A percentile compares a stretch with the other conserved stretches of the same genome.
These are phyloP conservation scores for Drosophila mettleri DNA, from an alignment of 2,888 invertebrate species.

Conservation along the genomic window DNA sequence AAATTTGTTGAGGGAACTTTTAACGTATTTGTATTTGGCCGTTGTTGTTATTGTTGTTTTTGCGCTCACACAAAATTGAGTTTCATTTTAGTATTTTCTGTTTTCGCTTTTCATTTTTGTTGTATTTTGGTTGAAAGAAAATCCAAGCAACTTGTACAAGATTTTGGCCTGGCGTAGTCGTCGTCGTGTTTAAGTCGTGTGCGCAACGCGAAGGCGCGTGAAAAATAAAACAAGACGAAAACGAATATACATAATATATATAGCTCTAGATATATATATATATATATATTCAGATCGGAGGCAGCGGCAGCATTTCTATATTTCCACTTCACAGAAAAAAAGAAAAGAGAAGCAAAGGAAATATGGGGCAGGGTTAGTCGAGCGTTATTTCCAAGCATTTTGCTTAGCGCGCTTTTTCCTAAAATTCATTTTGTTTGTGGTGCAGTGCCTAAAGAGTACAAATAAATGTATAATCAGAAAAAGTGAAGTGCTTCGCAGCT, in stretches of 20 bases:
- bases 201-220: conserved; percentile 82
- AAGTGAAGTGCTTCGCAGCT: conserved; percentile 32
- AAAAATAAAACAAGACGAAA: conserved; percentile 51
- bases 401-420: conserved; percentile 13
- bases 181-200: conserved; percentile 81
- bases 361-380: conserved; percentile 86
- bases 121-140: conserved; percentile 40
- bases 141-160: conserved; percentile 68
- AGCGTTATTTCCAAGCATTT: conserved; percentile 42
- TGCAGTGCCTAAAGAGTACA: conserved; percentile 20
- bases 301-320: conserved; percentile 50
- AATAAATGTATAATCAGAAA: no score
- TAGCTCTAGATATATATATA: conserved; percentile 29
- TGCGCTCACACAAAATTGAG: conserved; percentile 70
- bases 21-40: conserved; percentile 53
- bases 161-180: conserved; percentile 70
- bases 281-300: conserved; percentile 43
- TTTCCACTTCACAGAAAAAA: conserved; percentile 53
- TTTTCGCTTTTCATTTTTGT: conserved; percentile 34
- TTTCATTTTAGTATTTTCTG: conserved; percentile 42
- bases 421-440: conserved; percentile 16
- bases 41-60: conserved; percentile 49
- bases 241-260: conserved; percentile 29
- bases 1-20: conserved; percentile 59
- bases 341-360: conserved; percentile 50